Percentiles rank a stretch among this genome's conserved stretches.
Evolutionary conservation across 2,888 invertebrate genomes (phyloP).

Genomic region (Drosophila meridionalis): DNA sequence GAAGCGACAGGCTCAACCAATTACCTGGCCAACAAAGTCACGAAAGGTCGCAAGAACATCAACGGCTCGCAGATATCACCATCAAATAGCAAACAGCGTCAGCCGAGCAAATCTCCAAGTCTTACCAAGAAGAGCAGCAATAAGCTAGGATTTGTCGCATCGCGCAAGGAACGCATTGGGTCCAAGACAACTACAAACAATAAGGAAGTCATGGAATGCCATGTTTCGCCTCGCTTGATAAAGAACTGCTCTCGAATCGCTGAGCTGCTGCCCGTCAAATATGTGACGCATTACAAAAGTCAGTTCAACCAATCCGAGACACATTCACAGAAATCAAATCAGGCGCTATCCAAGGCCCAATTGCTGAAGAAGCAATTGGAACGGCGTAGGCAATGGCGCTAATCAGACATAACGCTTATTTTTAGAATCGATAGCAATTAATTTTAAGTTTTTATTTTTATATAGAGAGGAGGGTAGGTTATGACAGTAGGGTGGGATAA

Average conservation of each 20-base stretch:
- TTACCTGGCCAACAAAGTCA: neutral
- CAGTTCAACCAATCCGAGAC: neutral
- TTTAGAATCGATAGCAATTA: neutral
- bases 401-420: neutral
- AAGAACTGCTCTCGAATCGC: neutral
- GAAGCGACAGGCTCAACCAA: neutral
- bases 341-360: conserved; percentile 27
- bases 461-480: neutral
- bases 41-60: neutral
- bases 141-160: neutral
- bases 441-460: conserved; percentile 2
- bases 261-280: neutral
- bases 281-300: too few relatives aligned
- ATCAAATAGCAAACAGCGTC: neutral
- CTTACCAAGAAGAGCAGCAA: neutral
- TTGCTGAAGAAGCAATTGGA: conserved; percentile 28
- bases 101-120: neutral
- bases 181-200: neutral
- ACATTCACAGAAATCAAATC: neutral
- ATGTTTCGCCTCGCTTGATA: neutral
- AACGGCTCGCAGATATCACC: neutral
- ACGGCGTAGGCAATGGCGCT: conserved; percentile 39
- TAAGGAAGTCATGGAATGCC: neutral
- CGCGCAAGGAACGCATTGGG: neutral
- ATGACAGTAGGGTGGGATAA: neutral